phyloP scores from a whole-genome alignment of 2,888 invertebrate genomes.

The Kuschelorhynchus macadamiae region DNA sequence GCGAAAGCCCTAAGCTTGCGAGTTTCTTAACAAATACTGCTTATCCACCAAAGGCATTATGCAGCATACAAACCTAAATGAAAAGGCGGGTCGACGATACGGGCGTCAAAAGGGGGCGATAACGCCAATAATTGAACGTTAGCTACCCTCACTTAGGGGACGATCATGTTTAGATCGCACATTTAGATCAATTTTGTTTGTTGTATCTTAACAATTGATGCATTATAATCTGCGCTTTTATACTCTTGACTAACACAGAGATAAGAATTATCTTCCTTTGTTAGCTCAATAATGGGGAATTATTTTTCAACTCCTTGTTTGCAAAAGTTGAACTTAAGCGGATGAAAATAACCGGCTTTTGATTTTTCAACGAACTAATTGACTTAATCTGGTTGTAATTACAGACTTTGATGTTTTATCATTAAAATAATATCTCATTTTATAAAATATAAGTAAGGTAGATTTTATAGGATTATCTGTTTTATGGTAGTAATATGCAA shows the following conservation, averaged over 20 bases:
- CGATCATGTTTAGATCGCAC: constrained; percentile 68
- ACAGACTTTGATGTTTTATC: background rate
- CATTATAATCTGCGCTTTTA: constrained; percentile 67
- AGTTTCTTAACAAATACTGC: background rate
- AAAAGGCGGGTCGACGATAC: constrained; percentile 64
- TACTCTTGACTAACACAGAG: constrained; percentile 63
- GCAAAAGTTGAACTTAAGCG: constrained; percentile 36
- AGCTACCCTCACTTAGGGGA: constrained; percentile 63
- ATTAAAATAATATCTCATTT: background rate
- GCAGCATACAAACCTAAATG: constrained; percentile 59
- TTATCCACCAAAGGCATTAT: background rate
- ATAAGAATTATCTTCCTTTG: constrained; percentile 64
- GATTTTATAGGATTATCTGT: too few relatives aligned
- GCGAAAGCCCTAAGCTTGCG: too few relatives aligned
- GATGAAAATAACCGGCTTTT: constrained; percentile 33
- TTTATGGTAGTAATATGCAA: too few relatives aligned
- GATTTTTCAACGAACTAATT: constrained; percentile 26
- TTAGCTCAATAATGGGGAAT: constrained; percentile 57
- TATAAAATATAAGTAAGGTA: too few relatives aligned
- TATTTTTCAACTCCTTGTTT: constrained; percentile 56
- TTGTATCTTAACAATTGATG: constrained; percentile 68
- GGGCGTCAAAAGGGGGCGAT: constrained; percentile 65
- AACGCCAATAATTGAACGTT: constrained; percentile 67
- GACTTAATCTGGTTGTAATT: background rate
- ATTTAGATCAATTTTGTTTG: constrained; percentile 69